phyloP scores from a whole-genome alignment of 2,113 vertebrate genomes.

The Anoplopoma fimbria region DNA sequence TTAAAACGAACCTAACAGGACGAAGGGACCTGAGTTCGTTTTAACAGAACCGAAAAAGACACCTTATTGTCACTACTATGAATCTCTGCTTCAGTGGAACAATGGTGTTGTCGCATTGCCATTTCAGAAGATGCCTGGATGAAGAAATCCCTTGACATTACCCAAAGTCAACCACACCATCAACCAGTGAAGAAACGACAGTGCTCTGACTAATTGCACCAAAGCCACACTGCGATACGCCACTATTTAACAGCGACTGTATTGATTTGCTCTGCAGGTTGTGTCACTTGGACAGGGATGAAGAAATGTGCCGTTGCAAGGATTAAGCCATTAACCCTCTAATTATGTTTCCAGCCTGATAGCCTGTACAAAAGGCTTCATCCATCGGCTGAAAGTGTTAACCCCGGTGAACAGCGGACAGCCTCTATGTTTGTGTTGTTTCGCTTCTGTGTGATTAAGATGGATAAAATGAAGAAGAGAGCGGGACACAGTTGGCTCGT shows the following conservation, averaged over 20 bases:
- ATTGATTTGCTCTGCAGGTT: not conserved
- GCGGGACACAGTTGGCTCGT: conserved; percentile 32
- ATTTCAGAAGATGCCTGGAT: conserved; percentile 3
- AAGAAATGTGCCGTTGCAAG: not conserved
- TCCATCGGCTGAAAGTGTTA: not conserved
- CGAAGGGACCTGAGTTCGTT: too few species aligned
- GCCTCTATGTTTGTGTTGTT: not conserved
- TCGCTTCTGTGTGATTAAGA: conserved; percentile 16
- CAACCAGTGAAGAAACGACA: not conserved
- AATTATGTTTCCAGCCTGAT: not conserved
- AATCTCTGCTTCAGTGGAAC: not conserved
- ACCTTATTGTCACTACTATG: not conserved
- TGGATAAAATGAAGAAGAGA: not conserved
- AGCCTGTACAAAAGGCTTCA: not conserved
- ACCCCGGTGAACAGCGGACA: conserved; percentile 1
- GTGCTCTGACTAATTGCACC: not conserved
- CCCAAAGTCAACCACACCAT: not conserved
- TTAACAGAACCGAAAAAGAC: not conserved
- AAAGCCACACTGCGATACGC: not conserved
- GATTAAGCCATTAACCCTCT: conserved; percentile 6
- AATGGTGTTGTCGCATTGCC: not conserved
- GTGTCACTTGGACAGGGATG: not conserved
- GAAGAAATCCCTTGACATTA: not conserved
- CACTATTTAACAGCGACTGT: not conserved
- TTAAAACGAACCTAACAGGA: too few species aligned